A percentile compares a stretch with the other conserved stretches of the same genome.
phyloP scores from a whole-genome alignment of 1,140 invertebrate species.

The Sinonovacula constricta region DNA sequence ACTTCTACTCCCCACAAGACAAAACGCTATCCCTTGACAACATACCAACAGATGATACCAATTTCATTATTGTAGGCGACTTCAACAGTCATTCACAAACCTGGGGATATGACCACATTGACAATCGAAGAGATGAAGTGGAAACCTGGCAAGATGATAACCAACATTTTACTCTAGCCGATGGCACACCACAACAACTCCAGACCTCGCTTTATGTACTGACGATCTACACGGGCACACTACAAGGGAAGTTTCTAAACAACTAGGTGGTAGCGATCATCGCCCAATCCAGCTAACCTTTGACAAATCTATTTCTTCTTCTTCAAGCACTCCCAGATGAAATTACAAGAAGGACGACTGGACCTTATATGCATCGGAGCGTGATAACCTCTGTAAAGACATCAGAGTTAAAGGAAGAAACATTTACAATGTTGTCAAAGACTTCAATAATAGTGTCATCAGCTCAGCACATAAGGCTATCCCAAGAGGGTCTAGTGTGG shows the following conservation, averaged over 20 bases:
- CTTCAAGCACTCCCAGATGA: constrained; percentile 13
- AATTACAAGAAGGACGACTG: constrained; percentile 50
- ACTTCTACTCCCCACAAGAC: too few relatives aligned
- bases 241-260: constrained; percentile 8
- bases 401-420: too few relatives aligned
- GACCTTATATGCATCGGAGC: too few relatives aligned
- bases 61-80: constrained; percentile 33
- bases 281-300: too few relatives aligned
- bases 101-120: constrained; percentile 45
- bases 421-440: too few relatives aligned
- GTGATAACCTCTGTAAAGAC: too few relatives aligned
- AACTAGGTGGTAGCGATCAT: constrained; percentile 34
- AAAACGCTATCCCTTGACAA: constrained; percentile 9
- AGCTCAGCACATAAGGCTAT: too few relatives aligned
- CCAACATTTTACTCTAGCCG: too few relatives aligned
- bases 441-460: too few relatives aligned
- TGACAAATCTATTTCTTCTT: background rate
- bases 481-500: too few relatives aligned
- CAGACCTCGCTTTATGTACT: constrained; percentile 41
- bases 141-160: too few relatives aligned
- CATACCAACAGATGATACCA: constrained; percentile 16
- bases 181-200: constrained; percentile 43
- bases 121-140: constrained; percentile 43
- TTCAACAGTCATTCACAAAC: too few relatives aligned
- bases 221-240: constrained; percentile 41